Evolutionary conservation across 2,888 invertebrate species (phyloP).

Genomic region (Protophormia terraenovae): DNA sequence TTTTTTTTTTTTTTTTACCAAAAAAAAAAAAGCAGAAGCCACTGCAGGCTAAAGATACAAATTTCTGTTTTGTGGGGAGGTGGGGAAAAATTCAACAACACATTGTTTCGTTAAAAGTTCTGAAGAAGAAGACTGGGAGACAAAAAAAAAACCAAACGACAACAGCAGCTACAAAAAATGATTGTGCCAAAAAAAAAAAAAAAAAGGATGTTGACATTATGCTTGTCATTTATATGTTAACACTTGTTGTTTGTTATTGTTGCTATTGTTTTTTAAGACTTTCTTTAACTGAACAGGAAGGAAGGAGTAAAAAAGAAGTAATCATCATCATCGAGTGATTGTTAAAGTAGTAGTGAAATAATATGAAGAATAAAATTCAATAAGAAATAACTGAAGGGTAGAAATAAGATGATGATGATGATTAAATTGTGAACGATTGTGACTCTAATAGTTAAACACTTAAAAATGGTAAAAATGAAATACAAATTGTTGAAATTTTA

Average conservation of each 20-base stretch:
- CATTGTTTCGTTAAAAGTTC: conserved; percentile 40
- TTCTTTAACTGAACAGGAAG: conserved; percentile 1
- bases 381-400: conserved; percentile 36
- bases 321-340: conserved; percentile 24
- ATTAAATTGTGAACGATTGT: conserved; percentile 47
- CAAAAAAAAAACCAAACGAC: no score
- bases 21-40: conserved; percentile 29
- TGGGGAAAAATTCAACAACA: conserved; percentile 29
- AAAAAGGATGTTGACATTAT: conserved; percentile 62
- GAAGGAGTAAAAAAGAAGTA: conserved; percentile 9
- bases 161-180: conserved; percentile 2
- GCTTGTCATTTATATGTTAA: conserved; percentile 68
- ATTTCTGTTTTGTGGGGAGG: conserved; percentile 2
- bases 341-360: conserved; percentile 12
- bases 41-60: conserved; percentile 45
- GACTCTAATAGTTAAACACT: conserved; percentile 3
- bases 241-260: conserved; percentile 62
- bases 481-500: not conserved
- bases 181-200: conserved; percentile 26
- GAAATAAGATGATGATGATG: conserved; percentile 31
- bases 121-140: conserved; percentile 15
- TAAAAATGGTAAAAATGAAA: not conserved
- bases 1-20: not conserved
- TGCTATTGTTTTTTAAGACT: conserved; percentile 25
- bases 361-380: conserved; percentile 29